Evolutionary conservation across 53 echinoderm and acorn worm genomes (phyloP), one percentile per base, ranked within the genome.

Genomic region (Luidia sarsii): DNA sequence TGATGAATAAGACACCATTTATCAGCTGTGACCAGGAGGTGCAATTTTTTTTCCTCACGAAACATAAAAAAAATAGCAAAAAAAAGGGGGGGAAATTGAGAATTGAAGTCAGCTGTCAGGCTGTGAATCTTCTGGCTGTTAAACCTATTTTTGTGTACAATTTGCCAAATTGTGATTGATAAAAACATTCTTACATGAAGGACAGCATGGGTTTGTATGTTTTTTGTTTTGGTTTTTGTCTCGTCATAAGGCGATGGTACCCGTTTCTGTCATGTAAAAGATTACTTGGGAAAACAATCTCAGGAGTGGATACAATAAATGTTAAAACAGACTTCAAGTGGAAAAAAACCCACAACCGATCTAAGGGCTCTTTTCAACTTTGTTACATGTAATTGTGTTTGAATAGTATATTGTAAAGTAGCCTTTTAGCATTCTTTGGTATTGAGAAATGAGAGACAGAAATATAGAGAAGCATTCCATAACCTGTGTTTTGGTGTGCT

Each of bases 281-380:
- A 55, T 51, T 36, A 53, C 54, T 59, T 57, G 77, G 77, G 60
- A 59, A 31, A 46, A n/a, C n/a, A 60, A 60, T 77, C 77, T 77
- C 77, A 77, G 77, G 77, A 77, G 59, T 77, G 77, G 21, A 39
- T 24, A 77, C 61, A 77, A 77, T 77, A 77, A 77, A 77, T 61
- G 77, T 77, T 59, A 77, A 59, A 60, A 61, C 45, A 75, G 34
- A 1, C 1, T 38, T 23, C 18, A 65, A 41, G 15, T 67, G 19
- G 43, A 67, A 67, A 27, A 20, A 67, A 67, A 67, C 4, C 59
- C 21, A 60, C 28, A 1, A 10, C 9, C 18, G 3, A 7, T 8
- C 35, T 34, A 29, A 41, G n/a, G 67, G 0, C 8, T 67, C 45
- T 67, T 36, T 41, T 37, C 38, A 65, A 20, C 33, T 24, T 39